These are phyloP conservation scores for Nanorana parkeri DNA, from an alignment of 2,113 vertebrate species.

Conservation along the genomic window DNA sequence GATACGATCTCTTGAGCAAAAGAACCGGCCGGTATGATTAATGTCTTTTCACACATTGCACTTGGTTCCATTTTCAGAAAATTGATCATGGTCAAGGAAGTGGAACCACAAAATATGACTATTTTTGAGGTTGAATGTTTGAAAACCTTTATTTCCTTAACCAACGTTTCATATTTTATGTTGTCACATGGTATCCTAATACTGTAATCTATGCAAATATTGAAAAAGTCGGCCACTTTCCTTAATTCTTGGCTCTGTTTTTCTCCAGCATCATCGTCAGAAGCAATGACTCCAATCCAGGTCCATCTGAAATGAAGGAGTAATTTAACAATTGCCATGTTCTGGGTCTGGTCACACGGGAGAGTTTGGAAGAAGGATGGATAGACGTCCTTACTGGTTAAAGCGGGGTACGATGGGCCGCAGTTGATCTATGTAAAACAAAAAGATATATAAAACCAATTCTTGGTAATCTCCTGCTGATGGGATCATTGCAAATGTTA, in stretches of 20 bases:
- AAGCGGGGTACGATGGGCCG: not conserved
- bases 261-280: slow-evolving; percentile 6
- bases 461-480: no score
- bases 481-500: no score
- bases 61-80: not conserved
- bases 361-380: slow-evolving; percentile 17
- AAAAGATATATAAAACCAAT: not conserved
- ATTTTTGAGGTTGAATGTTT: not conserved
- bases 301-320: slow-evolving; percentile 24
- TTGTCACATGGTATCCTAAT: not conserved
- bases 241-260: not conserved
- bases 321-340: not conserved
- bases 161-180: not conserved
- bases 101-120: not conserved
- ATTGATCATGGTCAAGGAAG: not conserved
- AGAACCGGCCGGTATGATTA: not conserved
- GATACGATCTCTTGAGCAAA: not conserved
- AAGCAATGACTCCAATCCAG: slow-evolving; percentile 23
- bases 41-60: not conserved
- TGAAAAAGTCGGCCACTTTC: not conserved
- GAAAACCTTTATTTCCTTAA: not conserved
- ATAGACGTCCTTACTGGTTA: not conserved
- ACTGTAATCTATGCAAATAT: not conserved
- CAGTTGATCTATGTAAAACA: not conserved
- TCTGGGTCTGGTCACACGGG: not conserved